A percentile compares a stretch with the other conserved stretches of the same genome.
Evolutionary conservation across 2,888 invertebrate genomes (phyloP).

Genomic region (Helleia helle): DNA sequence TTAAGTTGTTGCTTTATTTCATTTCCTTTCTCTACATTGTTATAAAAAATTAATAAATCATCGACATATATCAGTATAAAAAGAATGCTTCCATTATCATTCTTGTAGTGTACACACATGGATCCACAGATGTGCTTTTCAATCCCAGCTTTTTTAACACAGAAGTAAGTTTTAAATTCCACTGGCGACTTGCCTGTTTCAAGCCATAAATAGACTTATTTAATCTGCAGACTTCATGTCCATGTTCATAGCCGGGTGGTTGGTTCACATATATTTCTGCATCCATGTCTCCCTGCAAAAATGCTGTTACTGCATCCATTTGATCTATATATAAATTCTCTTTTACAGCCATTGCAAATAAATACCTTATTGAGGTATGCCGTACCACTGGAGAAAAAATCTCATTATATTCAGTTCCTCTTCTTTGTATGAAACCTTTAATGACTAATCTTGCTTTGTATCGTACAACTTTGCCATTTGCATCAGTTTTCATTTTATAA

Average conservation of each 20-base stretch:
- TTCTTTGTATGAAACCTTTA: conserved; percentile 8
- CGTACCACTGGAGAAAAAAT: not conserved
- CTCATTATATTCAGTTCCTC: conserved; percentile 6
- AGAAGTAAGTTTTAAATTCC: not conserved
- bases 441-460: conserved; percentile 9
- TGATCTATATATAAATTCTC: conserved; percentile 19
- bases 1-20: conserved; percentile 1
- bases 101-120: not conserved
- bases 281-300: conserved; percentile 24
- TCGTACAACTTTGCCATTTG: not conserved
- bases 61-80: not conserved
- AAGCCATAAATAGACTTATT: not conserved
- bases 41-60: not conserved
- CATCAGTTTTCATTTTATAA: conserved; percentile 6
- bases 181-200: not conserved
- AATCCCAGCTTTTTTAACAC: no score
- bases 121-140: not conserved
- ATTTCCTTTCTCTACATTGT: not conserved
- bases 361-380: not conserved
- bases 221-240: not conserved
- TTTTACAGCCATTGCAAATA: conserved; percentile 12
- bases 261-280: conserved; percentile 27
- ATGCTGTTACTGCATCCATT: conserved; percentile 28
- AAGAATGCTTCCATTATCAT: not conserved
- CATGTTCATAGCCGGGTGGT: conserved; percentile 24